Evolutionary conservation across 2,888 invertebrate species (phyloP), one percentile per base, ranked within the genome.

Genomic region (Dryomyza anilis): DNA sequence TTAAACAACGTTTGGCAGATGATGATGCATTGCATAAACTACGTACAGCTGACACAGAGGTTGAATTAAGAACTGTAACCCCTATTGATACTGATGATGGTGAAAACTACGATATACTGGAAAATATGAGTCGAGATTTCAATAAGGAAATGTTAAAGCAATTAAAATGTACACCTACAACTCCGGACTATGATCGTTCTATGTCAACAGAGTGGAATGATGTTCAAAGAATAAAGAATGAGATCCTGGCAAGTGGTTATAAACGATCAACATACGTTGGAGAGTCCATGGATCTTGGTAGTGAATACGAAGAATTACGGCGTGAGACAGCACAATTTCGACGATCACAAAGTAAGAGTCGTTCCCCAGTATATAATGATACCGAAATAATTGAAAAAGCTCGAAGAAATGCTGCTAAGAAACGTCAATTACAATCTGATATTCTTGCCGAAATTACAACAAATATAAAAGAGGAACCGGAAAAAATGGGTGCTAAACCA

Each of bases 251-350:
- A 2, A 76, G 74, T 3, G 75, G 73, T 1, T 81, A 80, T 14
- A 80, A 81, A 61, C 75, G 83, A 1, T 83, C 83, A n/a, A 81
- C 78, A 0, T 82, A 82, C 48, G 81, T 78, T 0, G 83, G 81
- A 0, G 81, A 82, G 45, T 83, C 83, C 1, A 61, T 80, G 60
- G 83, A 83, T 63, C 69, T 79, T 27, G 76, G 74, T 5, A 74
- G 74, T 64, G 76, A 80, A 60, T 77, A 72, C 30, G 75, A 76
- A 50, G 69, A 72, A 0, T 55, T 76, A 16, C 72, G 80, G 0
- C 71, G 73, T 0, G 74, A 79, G 56, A 71, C 75, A 0, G 76
- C 75, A 3, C 58, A 64, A 1, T 80, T 82, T 57, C 70, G 67
- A 23, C 74, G 81, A n/a, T 82, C 82, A 0, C 74, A 68, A 8